A percentile compares a stretch with the other conserved stretches of the same genome.
Evolutionary conservation across 53 echinoderm and acorn worm species (phyloP).

Genomic region (Echinometra lucunter): DNA sequence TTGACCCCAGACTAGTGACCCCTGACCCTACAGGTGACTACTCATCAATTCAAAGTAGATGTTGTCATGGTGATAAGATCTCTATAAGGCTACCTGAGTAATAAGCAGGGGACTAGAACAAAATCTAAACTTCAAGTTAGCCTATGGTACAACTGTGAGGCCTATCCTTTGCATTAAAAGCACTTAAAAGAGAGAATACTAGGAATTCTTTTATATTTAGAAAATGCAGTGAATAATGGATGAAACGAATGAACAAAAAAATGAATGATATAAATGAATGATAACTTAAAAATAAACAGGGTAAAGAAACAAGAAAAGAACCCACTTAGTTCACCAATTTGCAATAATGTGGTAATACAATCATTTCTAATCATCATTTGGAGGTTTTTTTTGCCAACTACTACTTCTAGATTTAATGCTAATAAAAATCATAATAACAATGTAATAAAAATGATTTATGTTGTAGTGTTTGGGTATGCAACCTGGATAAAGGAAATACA

Average conservation of each 20-base stretch:
- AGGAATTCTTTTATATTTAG: background rate
- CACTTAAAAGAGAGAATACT: too few relatives aligned
- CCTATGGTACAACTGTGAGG: background rate
- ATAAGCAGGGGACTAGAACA: background rate
- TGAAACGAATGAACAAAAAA: background rate
- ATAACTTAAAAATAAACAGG: background rate
- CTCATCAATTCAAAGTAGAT: constrained; percentile 59
- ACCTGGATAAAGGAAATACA: background rate
- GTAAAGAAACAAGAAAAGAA: background rate
- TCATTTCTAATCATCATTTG: background rate
- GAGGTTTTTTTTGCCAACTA: background rate
- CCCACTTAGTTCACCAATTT: background rate
- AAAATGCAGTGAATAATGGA: background rate
- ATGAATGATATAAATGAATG: background rate
- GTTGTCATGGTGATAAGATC: constrained; percentile 52
- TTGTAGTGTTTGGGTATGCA: background rate
- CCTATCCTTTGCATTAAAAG: too few relatives aligned
- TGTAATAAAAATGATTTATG: background rate
- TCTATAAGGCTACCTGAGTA: background rate
- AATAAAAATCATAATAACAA: background rate
- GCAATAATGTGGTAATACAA: background rate
- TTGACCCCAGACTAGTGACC: constrained; percentile 17
- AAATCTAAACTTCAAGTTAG: background rate
- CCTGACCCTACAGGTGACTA: constrained; percentile 29
- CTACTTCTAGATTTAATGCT: background rate